These are phyloP conservation scores for Zalophus californianus DNA, from an alignment of 2,797 vertebrate genomes.

Conservation along the genomic window DNA sequence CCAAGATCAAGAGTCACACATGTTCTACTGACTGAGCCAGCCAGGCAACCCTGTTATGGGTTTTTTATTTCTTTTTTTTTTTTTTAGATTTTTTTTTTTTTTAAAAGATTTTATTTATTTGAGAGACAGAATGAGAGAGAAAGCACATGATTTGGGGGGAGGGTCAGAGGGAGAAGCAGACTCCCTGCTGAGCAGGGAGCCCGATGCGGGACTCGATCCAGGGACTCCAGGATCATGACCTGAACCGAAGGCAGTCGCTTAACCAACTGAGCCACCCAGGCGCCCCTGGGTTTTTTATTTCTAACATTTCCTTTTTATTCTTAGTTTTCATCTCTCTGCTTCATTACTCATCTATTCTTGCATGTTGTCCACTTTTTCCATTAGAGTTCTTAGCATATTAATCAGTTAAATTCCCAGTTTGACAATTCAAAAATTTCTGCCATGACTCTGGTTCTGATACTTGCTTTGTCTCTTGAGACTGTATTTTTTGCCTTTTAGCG, in stretches of 20 bases:
- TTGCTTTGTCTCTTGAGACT: constrained; percentile 32
- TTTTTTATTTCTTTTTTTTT: neutral
- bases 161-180: no score
- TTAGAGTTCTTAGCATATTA: constrained; percentile 6
- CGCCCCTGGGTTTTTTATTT: neutral
- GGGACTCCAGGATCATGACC: no score
- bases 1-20: neutral
- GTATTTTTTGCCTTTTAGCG: constrained; percentile 17
- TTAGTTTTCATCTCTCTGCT: constrained; percentile 3
- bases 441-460: neutral
- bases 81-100: no score
- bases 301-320: neutral
- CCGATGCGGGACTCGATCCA: no score
- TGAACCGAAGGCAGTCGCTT: no score
- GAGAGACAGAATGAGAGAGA: no score
- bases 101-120: no score
- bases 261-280: no score
- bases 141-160: no score
- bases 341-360: neutral
- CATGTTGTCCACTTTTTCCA: constrained; percentile 20
- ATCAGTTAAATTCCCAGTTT: neutral
- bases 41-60: no score
- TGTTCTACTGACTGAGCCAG: no score
- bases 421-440: constrained; percentile 22
- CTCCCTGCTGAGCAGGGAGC: no score